Evolutionary conservation across 2,113 vertebrate species (phyloP).

Genomic region (Equus przewalskii): DNA sequence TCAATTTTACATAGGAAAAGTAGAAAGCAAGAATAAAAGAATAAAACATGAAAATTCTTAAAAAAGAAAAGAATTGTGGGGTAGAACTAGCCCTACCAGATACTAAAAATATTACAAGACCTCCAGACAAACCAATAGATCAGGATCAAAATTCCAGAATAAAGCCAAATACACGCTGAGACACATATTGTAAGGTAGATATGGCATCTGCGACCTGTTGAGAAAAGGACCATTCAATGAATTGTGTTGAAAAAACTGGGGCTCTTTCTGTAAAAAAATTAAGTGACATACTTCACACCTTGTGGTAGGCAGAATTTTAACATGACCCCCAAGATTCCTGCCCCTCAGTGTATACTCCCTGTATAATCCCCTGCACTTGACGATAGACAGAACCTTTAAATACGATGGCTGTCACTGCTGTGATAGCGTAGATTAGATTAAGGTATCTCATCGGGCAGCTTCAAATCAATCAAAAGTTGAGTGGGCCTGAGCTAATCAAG

Average conservation of each 20-base stretch:
- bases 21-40: conserved; percentile 53
- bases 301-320: neutral
- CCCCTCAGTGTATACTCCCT: neutral
- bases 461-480: neutral
- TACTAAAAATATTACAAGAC: neutral
- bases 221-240: neutral
- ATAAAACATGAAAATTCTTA: conserved; percentile 5
- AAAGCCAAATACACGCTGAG: neutral
- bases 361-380: neutral
- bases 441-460: neutral
- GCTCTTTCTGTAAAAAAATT: neutral
- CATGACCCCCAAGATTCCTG: neutral
- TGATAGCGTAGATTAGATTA: neutral
- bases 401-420: neutral
- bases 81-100: neutral
- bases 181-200: neutral
- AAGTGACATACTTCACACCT: neutral
- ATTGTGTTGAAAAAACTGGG: neutral
- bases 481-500: neutral
- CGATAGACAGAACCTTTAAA: neutral
- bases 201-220: neutral
- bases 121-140: neutral
- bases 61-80: neutral
- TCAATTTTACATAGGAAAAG: conserved; percentile 30
- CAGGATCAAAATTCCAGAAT: neutral